Evolutionary conservation across 2,797 vertebrate species (phyloP), one percentile per base, ranked within the genome.

Genomic region (Myiotriccus ornatus): DNA sequence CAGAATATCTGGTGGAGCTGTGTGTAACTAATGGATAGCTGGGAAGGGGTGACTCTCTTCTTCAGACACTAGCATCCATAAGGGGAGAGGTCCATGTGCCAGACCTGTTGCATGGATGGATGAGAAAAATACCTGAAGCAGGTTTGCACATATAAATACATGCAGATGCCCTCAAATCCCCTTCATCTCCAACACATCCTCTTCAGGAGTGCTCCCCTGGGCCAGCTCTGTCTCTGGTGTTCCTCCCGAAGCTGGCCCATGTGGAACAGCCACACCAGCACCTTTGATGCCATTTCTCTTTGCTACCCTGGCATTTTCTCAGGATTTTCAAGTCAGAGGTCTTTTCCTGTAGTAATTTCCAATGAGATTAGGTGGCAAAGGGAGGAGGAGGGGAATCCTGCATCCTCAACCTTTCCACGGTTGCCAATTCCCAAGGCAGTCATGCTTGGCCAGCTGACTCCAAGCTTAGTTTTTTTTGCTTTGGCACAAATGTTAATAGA

Each of bases 381-480:
- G 59, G 50, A 84, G 37, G 27, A 86, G 46, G 70, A 75, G 12
- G 41, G 37, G 37, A 87, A 28, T 64, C 35, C 50, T 73, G 65
- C 84, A 49, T 50, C 70, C 74, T 81, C 73, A 41, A 62, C 62
- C 44, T 46, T 69, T 76, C 82, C 56, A 6, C 0, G 2, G 55
- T 19, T 89, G 63, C 50, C 84, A 59, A 0, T 84, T 94, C 67
- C 91, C 75, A 82, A 87, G 55, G 67, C 89, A 79, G 65, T 62
- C 74, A 27, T 5, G 25, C 55, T 68, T 81, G 91, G 77, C 65
- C 87, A 57, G 87, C 57, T 64, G 70, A 90, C 57, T 84, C 41
- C 83, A 46, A 87, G 74, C 53, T 81, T 62, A 18, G 23, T 34
- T 78, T 80, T 52, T 90, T n/a, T 78, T 39, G 24, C 78, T 92